Base-by-base conservation (phyloP, 2,113 vertebrate genomes). In the Forbesichthys papilliferus region DNA sequence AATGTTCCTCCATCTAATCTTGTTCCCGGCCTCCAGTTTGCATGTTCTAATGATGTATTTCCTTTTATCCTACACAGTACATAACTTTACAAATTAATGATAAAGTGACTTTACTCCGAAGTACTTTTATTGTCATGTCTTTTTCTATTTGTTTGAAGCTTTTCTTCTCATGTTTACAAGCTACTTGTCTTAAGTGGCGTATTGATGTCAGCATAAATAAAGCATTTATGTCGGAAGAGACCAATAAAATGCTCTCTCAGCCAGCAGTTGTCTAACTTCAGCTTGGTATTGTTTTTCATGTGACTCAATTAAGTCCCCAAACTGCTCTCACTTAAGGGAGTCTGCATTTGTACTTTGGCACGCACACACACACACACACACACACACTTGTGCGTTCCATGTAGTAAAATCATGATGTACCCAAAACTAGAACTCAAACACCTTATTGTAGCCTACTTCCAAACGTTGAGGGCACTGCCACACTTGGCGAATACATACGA, bases 121-220 rank as follows among this genome's bases (percentile, higher is more conserved):
- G 49, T 64, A 75, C 71, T 68, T 53, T 68, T 83, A 75, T 80
- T 72, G 73, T 85, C 81, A 63, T 68, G 72, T 83, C 76, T 64
- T 61, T 56, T 87, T 84, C 48, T 74, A 56, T 78, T 79, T 69
- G 76, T 89, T 73, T 78, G 57, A 85, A 60, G 80, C 79, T 80
- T 87, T 83, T 80, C 85, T 83, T 82, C 65, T 78, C 74, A 88
- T 91, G 92, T 93, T 93, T 93, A 92, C 90, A 92, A 64, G 82
- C 86, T 86, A 20, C 87, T 86, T 85, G 77, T 89, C 68, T 88
- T 78, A 77, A 86, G 87, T 87, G 84, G 86, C 84, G 13, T 83
- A 73, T 81, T 63, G 74, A 78, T 86, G 64, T 87, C 64, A 47
- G 66, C 71, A 71, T 64, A 65, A 56, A 83, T 64, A 63, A 78